Conservation (phyloP, 2,113 vertebrate species). For the Pangasianodon gigas region DNA sequence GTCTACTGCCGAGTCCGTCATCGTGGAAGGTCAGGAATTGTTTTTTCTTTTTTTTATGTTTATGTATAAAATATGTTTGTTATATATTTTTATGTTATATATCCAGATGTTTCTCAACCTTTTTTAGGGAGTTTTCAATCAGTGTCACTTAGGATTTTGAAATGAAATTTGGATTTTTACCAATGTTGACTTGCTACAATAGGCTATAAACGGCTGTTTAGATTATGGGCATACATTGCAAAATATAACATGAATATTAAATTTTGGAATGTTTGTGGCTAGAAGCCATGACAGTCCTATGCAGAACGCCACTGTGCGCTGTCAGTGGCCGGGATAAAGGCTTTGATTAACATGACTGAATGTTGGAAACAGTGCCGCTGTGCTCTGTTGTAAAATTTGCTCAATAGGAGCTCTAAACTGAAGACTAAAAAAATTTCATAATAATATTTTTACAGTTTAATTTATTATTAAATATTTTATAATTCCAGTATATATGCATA, state of each 20-base stretch:
- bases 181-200: not conserved
- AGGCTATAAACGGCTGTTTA: not conserved
- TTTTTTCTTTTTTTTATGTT: not conserved
- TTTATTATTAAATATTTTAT: not conserved
- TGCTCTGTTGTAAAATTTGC: not conserved
- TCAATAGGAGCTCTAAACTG: not conserved
- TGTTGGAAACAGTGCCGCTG: not conserved
- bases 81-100: not conserved
- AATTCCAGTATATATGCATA: not conserved
- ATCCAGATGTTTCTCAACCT: not conserved
- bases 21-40: conserved; percentile 84
- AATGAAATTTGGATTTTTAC: not conserved
- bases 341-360: not conserved
- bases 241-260: not conserved
- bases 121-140: not conserved
- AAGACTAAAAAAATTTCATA: not conserved
- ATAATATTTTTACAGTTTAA: no score
- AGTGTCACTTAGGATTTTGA: not conserved
- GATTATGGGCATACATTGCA: not conserved
- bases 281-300: not conserved
- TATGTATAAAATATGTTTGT: no score
- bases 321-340: not conserved
- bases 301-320: not conserved
- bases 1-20: conserved; percentile 80
- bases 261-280: not conserved